Conservation (phyloP, 2,797 vertebrate genomes). For the Hyperoplus immaculatus region DNA sequence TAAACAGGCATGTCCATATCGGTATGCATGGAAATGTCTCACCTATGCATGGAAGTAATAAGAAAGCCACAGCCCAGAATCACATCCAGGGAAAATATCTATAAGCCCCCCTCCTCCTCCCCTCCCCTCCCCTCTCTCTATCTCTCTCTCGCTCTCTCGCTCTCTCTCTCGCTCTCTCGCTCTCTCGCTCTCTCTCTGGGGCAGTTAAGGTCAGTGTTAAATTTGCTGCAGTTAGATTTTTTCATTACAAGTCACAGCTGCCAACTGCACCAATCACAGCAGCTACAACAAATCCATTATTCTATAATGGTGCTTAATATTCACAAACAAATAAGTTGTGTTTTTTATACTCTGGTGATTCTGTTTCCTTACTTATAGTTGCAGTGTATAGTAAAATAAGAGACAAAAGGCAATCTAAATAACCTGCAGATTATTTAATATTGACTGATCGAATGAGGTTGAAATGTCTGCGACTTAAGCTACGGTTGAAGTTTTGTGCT, state of each 20-base stretch:
- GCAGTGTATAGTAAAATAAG: not conserved
- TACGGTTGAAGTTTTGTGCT: not conserved
- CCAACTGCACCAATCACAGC: slow-evolving; percentile 18
- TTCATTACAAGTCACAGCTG: slow-evolving; percentile 28
- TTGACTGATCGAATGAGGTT: not conserved
- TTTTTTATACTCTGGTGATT: not conserved
- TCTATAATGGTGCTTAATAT: not conserved
- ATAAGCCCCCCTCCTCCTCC: not conserved
- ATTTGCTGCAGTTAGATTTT: slow-evolving; percentile 31
- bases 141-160: no score
- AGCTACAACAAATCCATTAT: slow-evolving; percentile 25
- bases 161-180: not conserved
- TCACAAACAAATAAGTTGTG: not conserved
- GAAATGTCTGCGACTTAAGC: not conserved
- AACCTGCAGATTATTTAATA: not conserved
- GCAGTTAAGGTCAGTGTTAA: slow-evolving; percentile 28
- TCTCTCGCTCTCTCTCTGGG: not conserved
- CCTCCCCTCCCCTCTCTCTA: not conserved
- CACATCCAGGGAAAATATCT: slow-evolving; percentile 18
- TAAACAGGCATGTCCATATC: slow-evolving; percentile 6
- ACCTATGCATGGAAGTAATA: slow-evolving; percentile 3
- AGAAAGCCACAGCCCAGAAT: not conserved
- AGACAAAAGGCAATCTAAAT: not conserved
- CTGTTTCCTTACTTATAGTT: not conserved
- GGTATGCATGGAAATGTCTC: slow-evolving; percentile 9